Evolutionary conservation across 2,797 vertebrate species (phyloP).

Genomic region (Sebastolobus altivelis): DNA sequence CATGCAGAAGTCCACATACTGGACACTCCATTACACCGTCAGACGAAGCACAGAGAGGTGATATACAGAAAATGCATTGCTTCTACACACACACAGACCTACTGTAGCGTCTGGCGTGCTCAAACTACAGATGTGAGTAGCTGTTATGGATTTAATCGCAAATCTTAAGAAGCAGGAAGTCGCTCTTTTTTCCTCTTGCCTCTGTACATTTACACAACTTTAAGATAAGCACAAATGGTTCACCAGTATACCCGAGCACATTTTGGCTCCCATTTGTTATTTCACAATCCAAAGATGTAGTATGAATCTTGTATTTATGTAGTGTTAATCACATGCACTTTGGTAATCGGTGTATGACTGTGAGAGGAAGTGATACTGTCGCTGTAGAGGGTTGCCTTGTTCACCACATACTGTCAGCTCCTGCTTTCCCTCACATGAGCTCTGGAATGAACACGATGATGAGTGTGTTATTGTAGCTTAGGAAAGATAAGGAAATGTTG

Average conservation of each 20-base stretch:
- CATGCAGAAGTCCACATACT: slow-evolving; percentile 12
- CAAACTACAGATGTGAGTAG: background rate
- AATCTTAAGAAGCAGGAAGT: background rate
- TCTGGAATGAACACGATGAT: background rate
- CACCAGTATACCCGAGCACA: background rate
- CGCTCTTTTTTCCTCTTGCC: background rate
- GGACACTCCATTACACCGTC: background rate
- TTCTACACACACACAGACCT: background rate
- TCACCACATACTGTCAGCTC: background rate
- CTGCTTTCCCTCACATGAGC: background rate
- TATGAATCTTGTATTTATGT: background rate
- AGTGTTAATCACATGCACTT: slow-evolving; percentile 8
- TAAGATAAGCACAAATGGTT: background rate
- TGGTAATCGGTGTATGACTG: background rate
- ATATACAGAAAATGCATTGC: background rate
- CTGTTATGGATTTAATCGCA: background rate
- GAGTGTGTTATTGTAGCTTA: background rate
- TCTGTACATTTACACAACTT: background rate
- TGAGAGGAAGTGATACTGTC: slow-evolving; percentile 20
- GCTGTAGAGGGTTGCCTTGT: background rate
- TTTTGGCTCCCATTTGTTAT: background rate
- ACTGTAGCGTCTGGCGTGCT: background rate
- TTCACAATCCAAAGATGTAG: background rate
- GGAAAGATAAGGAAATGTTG: background rate
- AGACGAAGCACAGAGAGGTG: slow-evolving; percentile 3